These are phyloP conservation scores for Cyclina sinensis DNA, from an alignment of 1,140 invertebrate genomes.

Conservation along the genomic window DNA sequence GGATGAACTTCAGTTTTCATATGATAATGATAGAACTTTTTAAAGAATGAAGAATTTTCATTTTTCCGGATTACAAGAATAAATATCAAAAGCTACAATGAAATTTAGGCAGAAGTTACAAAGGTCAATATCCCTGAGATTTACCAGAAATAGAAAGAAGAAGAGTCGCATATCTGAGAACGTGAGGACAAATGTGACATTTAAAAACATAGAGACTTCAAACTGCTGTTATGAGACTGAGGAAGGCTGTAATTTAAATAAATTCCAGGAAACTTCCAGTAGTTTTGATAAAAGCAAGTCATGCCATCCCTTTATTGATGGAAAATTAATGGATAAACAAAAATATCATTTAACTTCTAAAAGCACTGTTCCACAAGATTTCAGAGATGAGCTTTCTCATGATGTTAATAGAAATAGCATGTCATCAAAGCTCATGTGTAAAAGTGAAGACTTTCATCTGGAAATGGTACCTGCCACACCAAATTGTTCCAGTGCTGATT, in stretches of 20 bases:
- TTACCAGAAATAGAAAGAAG: not conserved
- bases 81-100: not conserved
- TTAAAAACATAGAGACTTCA: not conserved
- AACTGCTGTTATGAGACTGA: not conserved
- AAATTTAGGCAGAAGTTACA: constrained; percentile 43
- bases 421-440: not conserved
- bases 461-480: not conserved
- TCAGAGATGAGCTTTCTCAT: not conserved
- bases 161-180: not conserved
- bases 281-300: not conserved
- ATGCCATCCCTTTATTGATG: not conserved
- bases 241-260: not conserved
- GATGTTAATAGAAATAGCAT: not conserved
- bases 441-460: not conserved
- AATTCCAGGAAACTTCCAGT: not conserved
- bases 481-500: not conserved
- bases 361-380: not conserved
- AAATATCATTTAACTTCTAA: not conserved
- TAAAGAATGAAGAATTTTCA: too few species aligned
- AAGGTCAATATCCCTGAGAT: constrained; percentile 1
- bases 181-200: not conserved
- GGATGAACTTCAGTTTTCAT: not conserved
- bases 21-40: not conserved
- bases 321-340: not conserved
- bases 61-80: too few species aligned